These are phyloP conservation scores for Rhopalosiphum padi DNA, from an alignment of 1,140 invertebrate species.

Conservation along the genomic window DNA sequence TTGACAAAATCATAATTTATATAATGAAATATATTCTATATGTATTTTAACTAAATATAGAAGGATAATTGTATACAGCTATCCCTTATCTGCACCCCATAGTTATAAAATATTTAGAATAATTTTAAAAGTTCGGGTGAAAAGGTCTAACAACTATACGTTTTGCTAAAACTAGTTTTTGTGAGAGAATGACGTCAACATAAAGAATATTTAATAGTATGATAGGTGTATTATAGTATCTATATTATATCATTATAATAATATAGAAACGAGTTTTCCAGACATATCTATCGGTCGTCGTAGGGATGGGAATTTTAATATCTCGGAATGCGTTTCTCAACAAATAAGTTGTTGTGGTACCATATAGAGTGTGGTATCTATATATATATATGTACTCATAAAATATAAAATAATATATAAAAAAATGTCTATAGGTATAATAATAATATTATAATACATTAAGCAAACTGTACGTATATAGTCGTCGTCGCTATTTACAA, in stretches of 20 bases:
- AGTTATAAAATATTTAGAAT: not conserved
- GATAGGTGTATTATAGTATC: not conserved
- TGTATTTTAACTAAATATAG: not conserved
- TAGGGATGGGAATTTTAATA: constrained; percentile 9
- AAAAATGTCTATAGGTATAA: not conserved
- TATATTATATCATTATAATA: not conserved
- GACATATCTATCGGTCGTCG: not conserved
- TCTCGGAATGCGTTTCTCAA: constrained; percentile 35
- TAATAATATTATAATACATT: constrained; percentile 12
- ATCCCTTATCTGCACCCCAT: not conserved
- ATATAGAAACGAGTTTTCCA: constrained; percentile 16
- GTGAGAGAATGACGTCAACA: constrained; percentile 7
- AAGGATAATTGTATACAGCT: too few relatives aligned
- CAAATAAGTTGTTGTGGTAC: constrained; percentile 15
- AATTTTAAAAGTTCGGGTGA: not conserved
- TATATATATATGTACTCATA: not conserved
- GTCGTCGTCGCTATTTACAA: not conserved
- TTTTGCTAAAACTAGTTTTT: constrained; percentile 24
- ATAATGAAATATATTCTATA: not conserved
- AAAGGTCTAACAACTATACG: constrained; percentile 7
- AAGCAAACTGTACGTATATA: not conserved
- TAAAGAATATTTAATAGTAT: not conserved
- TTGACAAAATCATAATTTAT: not conserved
- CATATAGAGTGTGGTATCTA: too few relatives aligned
- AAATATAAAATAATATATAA: constrained; percentile 5